Percentiles rank a stretch among this genome's conserved stretches.
phyloP scores from a whole-genome alignment of 2,888 invertebrate genomes.

The Tenthredo distinguenda region DNA sequence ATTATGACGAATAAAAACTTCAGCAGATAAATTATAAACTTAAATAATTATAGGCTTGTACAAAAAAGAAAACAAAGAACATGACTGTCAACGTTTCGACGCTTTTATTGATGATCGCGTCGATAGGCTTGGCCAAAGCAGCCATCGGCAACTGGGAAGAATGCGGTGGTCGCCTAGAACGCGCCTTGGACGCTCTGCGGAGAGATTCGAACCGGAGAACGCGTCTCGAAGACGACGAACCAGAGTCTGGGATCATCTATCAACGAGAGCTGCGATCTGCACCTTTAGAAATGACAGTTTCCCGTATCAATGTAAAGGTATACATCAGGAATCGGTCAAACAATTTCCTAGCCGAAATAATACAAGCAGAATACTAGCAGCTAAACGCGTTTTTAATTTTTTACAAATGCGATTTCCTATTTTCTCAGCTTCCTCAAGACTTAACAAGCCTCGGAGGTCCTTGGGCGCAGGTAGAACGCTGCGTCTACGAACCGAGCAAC shows the following conservation, averaged over 20 bases:
- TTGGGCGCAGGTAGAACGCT: conserved; percentile 84
- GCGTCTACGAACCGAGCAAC: conserved; percentile 87
- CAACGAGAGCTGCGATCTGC: conserved; percentile 71
- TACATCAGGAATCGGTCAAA: not conserved
- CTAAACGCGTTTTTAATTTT: not conserved
- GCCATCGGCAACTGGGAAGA: conserved; percentile 66
- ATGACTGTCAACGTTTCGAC: conserved; percentile 28
- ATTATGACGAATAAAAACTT: not conserved
- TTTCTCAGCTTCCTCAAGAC: conserved; percentile 67
- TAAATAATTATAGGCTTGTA: not conserved
- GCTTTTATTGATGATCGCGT: conserved; percentile 37
- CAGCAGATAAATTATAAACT: not conserved
- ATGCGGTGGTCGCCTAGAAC: conserved; percentile 73
- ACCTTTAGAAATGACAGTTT: conserved; percentile 74
- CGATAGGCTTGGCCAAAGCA: conserved; percentile 54
- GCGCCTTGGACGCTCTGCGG: conserved; percentile 72
- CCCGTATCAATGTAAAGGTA: conserved; percentile 73
- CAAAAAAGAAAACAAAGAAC: not conserved
- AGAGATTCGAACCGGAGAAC: conserved; percentile 68
- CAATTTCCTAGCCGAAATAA: not conserved
- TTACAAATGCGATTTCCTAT: not conserved
- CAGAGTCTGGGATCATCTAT: conserved; percentile 68
- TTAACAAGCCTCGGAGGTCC: conserved; percentile 61
- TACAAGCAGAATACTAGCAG: not conserved
- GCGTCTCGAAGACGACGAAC: conserved; percentile 66